These are phyloP conservation scores for Otis tarda DNA, from an alignment of 2,113 vertebrate genomes.

Conservation along the genomic window DNA sequence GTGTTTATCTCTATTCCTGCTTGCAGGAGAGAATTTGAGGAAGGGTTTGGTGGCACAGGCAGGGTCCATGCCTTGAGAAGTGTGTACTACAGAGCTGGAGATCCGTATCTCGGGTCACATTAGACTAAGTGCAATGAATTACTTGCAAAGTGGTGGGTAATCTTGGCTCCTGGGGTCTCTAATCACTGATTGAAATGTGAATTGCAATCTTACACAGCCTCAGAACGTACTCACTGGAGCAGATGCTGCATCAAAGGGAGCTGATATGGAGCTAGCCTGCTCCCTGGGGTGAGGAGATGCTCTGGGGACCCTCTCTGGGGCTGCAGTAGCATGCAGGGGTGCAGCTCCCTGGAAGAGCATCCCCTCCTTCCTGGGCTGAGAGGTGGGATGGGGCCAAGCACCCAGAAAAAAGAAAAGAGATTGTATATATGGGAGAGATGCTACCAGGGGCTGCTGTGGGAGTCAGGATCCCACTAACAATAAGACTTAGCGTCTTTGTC, in stretches of 20 bases:
- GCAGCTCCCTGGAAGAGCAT: background rate
- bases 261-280: background rate
- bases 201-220: background rate
- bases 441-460: background rate
- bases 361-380: background rate
- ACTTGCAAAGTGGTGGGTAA: background rate
- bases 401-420: background rate
- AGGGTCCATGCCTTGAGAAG: background rate
- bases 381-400: background rate
- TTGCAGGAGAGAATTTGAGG: background rate
- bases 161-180: background rate
- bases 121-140: background rate
- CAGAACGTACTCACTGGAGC: accelerated
- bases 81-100: accelerated
- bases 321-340: accelerated
- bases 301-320: background rate
- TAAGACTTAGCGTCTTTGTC: background rate
- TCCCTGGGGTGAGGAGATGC: background rate
- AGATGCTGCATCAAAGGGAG: accelerated
- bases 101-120: background rate
- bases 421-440: background rate
- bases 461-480: background rate
- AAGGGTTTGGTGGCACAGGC: background rate
- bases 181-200: background rate
- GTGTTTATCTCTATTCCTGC: background rate